These are phyloP conservation scores for Chaetura pelagica DNA, from an alignment of 2,113 vertebrate species.

Conservation along the genomic window DNA sequence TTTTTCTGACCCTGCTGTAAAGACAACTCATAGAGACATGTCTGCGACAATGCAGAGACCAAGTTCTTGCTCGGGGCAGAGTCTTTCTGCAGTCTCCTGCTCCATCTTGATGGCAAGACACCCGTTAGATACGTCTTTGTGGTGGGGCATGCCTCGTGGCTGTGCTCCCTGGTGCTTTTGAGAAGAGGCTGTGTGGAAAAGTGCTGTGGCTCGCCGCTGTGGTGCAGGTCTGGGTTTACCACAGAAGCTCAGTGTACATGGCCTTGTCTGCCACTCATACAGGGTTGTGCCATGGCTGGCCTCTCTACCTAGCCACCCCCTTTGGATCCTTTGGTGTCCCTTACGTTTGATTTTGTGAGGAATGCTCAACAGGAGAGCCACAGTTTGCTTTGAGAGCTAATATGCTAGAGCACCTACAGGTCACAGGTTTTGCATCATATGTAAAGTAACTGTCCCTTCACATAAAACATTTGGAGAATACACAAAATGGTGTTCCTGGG, in stretches of 20 bases:
- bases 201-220: not conserved
- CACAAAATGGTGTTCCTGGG: not conserved
- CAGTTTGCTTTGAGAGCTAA: not conserved
- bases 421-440: not conserved
- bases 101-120: not conserved
- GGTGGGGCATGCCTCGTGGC: not conserved
- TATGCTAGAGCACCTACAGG: fast-evolving
- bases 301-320: not conserved
- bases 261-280: not conserved
- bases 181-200: not conserved
- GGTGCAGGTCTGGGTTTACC: not conserved
- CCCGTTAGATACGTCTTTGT: not conserved
- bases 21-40: not conserved
- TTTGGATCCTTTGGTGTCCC: not conserved
- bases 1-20: not conserved
- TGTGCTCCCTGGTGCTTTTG: fast-evolving
- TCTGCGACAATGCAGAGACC: fast-evolving
- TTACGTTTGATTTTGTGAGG: not conserved
- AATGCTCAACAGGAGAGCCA: not conserved
- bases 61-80: not conserved
- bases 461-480: not conserved
- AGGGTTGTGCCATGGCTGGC: not conserved
- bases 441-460: not conserved
- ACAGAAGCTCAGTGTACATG: fast-evolving
- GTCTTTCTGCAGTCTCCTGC: fast-evolving